Percentiles rank a stretch among this genome's conserved stretches.
These are phyloP conservation scores for Drosophila lacicola DNA, from an alignment of 2,888 invertebrate genomes.

Conservation along the genomic window DNA sequence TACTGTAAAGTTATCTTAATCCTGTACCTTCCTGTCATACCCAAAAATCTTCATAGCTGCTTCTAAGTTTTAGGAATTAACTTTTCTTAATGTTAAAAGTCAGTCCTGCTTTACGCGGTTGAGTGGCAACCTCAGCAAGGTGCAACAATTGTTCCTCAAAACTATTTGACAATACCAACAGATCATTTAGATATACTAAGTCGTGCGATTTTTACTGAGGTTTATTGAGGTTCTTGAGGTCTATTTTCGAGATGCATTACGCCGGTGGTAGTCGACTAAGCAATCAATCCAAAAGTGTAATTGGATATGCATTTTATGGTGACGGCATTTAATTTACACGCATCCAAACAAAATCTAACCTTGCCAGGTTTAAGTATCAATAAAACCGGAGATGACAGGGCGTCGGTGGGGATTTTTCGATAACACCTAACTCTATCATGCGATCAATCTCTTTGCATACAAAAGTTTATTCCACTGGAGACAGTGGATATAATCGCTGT, in stretches of 20 bases:
- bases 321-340: not conserved
- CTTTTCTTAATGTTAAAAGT: too few species aligned
- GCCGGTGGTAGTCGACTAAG: not conserved
- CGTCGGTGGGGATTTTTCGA: not conserved
- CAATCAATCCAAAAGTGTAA: constrained; percentile 5
- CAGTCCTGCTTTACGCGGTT: too few species aligned
- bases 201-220: not conserved
- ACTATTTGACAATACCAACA: too few species aligned
- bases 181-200: too few species aligned
- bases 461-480: too few species aligned
- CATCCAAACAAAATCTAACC: constrained; percentile 11
- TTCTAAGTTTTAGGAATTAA: too few species aligned
- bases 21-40: too few species aligned
- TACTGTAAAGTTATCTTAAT: not conserved
- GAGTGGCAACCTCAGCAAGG: too few species aligned
- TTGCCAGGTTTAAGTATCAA: constrained; percentile 6
- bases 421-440: constrained; percentile 10
- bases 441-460: constrained; percentile 1
- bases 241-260: not conserved
- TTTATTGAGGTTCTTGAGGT: not conserved
- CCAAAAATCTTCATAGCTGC: too few species aligned
- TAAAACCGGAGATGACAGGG: not conserved
- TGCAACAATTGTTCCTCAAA: too few species aligned
- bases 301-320: constrained; percentile 2
- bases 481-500: too few species aligned